phyloP scores from a whole-genome alignment of 2,797 vertebrate genomes.

The Gobio occitaniae region DNA sequence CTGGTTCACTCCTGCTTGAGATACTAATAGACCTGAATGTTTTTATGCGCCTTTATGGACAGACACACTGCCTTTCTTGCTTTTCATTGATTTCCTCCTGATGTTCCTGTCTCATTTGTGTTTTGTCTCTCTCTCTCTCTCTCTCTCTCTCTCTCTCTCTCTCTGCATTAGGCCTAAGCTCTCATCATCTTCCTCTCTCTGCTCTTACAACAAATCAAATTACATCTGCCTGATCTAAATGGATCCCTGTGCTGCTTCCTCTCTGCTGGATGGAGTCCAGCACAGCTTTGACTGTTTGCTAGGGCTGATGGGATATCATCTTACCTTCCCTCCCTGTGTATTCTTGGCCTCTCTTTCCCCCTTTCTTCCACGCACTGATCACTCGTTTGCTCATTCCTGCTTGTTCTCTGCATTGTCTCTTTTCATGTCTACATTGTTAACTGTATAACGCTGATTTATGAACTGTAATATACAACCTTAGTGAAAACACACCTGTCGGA shows the following conservation, averaged over 20 bases:
- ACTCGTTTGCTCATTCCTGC: neutral
- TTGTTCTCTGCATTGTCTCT: neutral
- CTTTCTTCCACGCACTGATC: neutral
- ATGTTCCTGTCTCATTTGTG: conserved; percentile 2
- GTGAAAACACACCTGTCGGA: neutral
- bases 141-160: conserved; percentile 70
- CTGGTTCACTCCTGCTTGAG: neutral
- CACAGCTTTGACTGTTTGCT: conserved; percentile 4
- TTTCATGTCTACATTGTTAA: neutral
- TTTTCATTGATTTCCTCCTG: conserved; percentile 7
- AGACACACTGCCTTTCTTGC: conserved; percentile 6
- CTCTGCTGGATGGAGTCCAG: neutral
- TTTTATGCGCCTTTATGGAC: neutral
- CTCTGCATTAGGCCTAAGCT: conserved; percentile 66
- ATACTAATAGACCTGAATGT: neutral
- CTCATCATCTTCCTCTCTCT: conserved; percentile 60
- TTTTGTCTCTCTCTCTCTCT: conserved; percentile 15
- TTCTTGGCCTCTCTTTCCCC: conserved; percentile 4
- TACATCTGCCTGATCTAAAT: conserved; percentile 16
- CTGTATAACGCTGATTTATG: neutral
- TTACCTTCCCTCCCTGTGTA: conserved; percentile 15
- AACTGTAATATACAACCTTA: neutral
- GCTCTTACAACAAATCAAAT: conserved; percentile 22
- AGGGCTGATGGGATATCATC: conserved; percentile 16
- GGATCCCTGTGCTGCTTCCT: conserved; percentile 20